Evolutionary conservation across 2,113 vertebrate species (phyloP), one percentile per base, ranked within the genome.

Genomic region (Podarcis raffonei): DNA sequence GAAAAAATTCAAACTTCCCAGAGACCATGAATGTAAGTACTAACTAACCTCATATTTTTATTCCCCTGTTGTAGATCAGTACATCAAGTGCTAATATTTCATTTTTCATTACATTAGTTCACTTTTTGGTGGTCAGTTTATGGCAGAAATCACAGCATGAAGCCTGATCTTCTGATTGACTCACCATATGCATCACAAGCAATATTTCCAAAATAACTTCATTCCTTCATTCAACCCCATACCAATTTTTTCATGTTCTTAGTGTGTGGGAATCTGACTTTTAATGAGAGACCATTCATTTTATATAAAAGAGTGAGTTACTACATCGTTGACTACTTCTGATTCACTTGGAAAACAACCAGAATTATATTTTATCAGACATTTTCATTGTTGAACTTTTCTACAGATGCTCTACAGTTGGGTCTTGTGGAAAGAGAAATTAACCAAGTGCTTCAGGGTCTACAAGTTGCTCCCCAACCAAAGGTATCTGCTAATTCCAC

Each of bases 11-110:
- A 93, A 82, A 84, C 92, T 98, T 72, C 97, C 97, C 89, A 95
- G 95, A 94, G 96, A 97, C 90, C 97, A 97, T 92, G 96, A 97
- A 94, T 97, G 97, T 97, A 95, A 97, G 97, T 95, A 91, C 4
- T 65, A 53, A 15, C 35, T 9, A 78, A 23, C 79, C 59, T 30
- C 39, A 27, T 12, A 6, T 59, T 80, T 88, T 32, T 69, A 68
- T 69, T 27, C 42, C 11, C 48, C 15, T 9, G 5, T 39, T 83
- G 39, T 78, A 35, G 9, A 35, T 82, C 30, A 6, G 27, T 75
- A 65, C 53, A 65, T n/a, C 8, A 23, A 48, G 8, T 32, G 59
- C 20, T 53, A 11, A 57, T 13, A 3, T n/a, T n/a, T 22, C 25
- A 39, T 13, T 68, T 18, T 39, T 35, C 78, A 30, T 6, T 53